Base-by-base conservation (phyloP, 2,888 invertebrate genomes). In the Drosophila nr. fundita region DNA sequence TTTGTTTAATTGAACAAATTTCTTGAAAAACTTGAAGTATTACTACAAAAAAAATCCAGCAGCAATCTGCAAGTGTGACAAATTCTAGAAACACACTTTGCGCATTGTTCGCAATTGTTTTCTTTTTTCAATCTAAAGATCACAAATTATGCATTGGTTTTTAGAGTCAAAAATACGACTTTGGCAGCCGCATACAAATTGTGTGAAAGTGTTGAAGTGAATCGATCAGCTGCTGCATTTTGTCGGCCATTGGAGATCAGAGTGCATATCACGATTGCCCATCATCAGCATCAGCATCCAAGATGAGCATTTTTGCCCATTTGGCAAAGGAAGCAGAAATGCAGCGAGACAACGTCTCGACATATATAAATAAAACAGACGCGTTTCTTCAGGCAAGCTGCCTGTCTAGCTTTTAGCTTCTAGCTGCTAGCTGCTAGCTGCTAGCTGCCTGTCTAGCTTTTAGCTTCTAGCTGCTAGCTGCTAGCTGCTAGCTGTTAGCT, bases 321-420 rank as follows among this genome's bases (percentile, higher is more conserved):
- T 79, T 76, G 80, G 61, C 80, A 80, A 52, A 48, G 65, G 48
- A 52, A 58, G 45, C 57, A 32, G 48, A 78, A 71, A 55, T 69
- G 75, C 69, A 70, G 38, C 50, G 49, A 57, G 32, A 57, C 62
- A 59, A 62, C 40, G 52, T 58, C 58, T 65, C 32, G 42, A 42
- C 48, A 30, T 57, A n/a, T 68, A 86, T 71, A 83, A 83, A 83
- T 88, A 83, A 86, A 78, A 73, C 83, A 71, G 67, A 83, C 70
- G 60, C 69, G 62, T n/a, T n/a, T 49, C 27, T 45, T 50, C 21
- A 24, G 45, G 45, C 21, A 15, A 15, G 21, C 45, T 45, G 45
- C 45, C 45, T 24, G 45, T 45, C 13, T 45, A 4, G 45, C 45
- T 45, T 2, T 42, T 62, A 18, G 60, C 29, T 32, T 40, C 53